A percentile compares a stretch with the other conserved stretches of the same genome.
Evolutionary conservation across 1,140 invertebrate genomes (phyloP).

Genomic region (Drepana arcuata): DNA sequence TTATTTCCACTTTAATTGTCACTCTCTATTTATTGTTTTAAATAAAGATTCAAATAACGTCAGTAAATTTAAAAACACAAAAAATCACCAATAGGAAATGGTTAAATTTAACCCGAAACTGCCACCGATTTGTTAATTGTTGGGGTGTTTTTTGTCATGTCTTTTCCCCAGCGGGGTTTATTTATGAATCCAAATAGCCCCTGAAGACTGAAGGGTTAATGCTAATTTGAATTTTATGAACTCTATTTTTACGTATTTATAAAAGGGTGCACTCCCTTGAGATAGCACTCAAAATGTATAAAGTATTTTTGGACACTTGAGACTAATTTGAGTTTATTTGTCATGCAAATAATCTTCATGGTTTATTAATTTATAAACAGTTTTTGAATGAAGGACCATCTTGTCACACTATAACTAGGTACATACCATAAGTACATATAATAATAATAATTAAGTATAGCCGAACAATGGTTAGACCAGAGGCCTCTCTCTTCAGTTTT

Average conservation of each 20-base stretch:
- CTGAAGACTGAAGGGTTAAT: conserved; percentile 47
- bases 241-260: conserved; percentile 46
- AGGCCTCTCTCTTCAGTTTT: no score
- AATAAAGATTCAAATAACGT: conserved; percentile 51
- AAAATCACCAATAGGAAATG: conserved; percentile 37
- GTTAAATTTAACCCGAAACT: conserved; percentile 62
- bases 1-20: conserved; percentile 50
- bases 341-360: no score
- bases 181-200: conserved; percentile 63
- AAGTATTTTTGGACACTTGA: not conserved
- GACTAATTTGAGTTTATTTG: no score
- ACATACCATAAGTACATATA: no score
- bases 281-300: conserved; percentile 5
- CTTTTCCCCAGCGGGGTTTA: conserved; percentile 42
- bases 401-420: no score
- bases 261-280: conserved; percentile 32
- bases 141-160: conserved; percentile 44
- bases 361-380: no score
- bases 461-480: no score
- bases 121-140: conserved; percentile 65
- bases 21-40: conserved; percentile 53
- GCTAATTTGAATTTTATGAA: conserved; percentile 67
- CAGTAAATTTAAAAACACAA: conserved; percentile 44
- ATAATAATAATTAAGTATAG: no score
- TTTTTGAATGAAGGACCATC: no score